Evolutionary conservation across 2,888 invertebrate species (phyloP).

Genomic region (Diogma glabrata): DNA sequence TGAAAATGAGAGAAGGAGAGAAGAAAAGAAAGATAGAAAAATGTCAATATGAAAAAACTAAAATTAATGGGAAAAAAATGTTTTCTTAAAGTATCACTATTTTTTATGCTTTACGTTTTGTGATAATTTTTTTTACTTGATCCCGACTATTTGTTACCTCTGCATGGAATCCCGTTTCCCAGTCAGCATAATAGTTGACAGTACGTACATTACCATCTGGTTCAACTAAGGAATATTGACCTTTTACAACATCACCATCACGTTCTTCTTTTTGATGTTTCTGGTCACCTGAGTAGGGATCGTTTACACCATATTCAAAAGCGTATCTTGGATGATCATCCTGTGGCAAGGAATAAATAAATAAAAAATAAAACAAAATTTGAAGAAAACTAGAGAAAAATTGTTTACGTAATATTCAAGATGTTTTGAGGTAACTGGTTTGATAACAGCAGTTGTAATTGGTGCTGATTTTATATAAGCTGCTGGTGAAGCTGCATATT

Average conservation of each 20-base stretch:
- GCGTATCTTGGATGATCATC: conserved; percentile 57
- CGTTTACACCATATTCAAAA: conserved; percentile 61
- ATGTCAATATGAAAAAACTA: background rate
- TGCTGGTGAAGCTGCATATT: conserved; percentile 33
- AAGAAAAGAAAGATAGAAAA: conserved; percentile 3
- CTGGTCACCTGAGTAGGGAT: conserved; percentile 61
- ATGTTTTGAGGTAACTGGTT: conserved; percentile 48
- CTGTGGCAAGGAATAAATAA: conserved; percentile 36
- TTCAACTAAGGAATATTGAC: conserved; percentile 56
- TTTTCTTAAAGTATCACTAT: background rate
- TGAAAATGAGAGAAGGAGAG: background rate
- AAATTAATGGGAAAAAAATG: background rate
- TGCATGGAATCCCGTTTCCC: conserved; percentile 69
- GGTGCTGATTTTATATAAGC: conserved; percentile 32
- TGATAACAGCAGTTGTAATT: conserved; percentile 30
- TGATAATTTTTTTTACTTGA: conserved; percentile 31
- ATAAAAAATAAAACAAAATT: conserved; percentile 14
- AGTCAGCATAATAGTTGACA: conserved; percentile 63
- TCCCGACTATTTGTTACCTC: conserved; percentile 55
- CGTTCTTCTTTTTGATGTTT: conserved; percentile 62
- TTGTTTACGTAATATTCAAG: conserved; percentile 50
- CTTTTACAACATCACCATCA: conserved; percentile 60
- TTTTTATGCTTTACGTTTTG: conserved; percentile 27
- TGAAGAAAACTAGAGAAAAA: background rate
- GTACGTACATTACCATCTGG: conserved; percentile 64